Percentiles rank a stretch among this genome's conserved stretches.
Evolutionary conservation across 2,888 invertebrate genomes (phyloP).

Genomic region (Parasteatoda lunata): DNA sequence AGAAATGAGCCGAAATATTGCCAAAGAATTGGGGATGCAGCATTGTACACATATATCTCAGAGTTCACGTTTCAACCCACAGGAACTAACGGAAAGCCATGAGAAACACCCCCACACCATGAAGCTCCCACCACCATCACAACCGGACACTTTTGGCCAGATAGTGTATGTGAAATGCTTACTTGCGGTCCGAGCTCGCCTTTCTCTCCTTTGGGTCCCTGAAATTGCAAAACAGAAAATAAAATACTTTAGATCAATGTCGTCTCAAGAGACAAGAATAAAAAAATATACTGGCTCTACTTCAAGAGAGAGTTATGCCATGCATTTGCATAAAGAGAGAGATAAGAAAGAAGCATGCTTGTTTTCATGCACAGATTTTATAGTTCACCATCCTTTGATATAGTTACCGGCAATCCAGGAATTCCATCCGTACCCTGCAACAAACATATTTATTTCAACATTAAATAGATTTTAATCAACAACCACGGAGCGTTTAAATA

Average conservation of each 20-base stretch:
- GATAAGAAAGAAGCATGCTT: slow-evolving; percentile 31
- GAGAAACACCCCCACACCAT: no score
- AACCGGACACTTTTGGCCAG: no score
- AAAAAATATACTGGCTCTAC: slow-evolving; percentile 11
- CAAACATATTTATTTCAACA: no score
- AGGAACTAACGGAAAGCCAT: no score
- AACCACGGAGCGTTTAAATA: not conserved
- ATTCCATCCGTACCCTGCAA: slow-evolving; percentile 92
- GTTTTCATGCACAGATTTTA: slow-evolving; percentile 32
- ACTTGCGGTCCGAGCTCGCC: slow-evolving; percentile 96
- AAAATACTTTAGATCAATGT: not conserved
- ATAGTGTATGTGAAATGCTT: slow-evolving; percentile 78
- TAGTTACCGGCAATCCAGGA: slow-evolving; percentile 79
- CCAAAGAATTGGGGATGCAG: no score
- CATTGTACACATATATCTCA: no score
- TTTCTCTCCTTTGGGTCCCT: slow-evolving; percentile 87
- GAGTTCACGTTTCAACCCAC: no score
- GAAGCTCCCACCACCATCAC: no score
- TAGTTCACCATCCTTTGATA: slow-evolving; percentile 32
- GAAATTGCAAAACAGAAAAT: slow-evolving; percentile 67
- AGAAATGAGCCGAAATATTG: no score
- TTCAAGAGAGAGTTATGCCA: slow-evolving; percentile 12
- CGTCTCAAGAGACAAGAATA: not conserved
- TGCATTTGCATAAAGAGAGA: slow-evolving; percentile 13
- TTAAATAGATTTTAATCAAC: no score